Conservation (phyloP, 2,888 invertebrate genomes). For the Mesorhabditis belari region DNA sequence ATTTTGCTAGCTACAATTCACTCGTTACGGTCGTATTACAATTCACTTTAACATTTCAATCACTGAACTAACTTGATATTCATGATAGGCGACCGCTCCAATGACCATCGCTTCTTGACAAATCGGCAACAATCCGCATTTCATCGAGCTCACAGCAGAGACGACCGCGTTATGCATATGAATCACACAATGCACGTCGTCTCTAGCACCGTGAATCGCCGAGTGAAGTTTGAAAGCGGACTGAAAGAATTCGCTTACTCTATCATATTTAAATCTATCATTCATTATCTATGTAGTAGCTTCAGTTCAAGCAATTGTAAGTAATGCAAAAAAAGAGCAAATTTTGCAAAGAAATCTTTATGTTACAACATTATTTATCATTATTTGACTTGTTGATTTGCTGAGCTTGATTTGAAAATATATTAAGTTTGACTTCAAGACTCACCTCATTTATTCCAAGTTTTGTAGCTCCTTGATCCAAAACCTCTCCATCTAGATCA, state of each 20-base stretch:
- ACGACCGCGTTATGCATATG: conserved; percentile 83
- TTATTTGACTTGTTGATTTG: no score
- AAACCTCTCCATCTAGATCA: conserved; percentile 33
- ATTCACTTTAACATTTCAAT: no score
- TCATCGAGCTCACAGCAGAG: conserved; percentile 52
- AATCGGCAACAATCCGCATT: conserved; percentile 80
- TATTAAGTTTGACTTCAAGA: background rate
- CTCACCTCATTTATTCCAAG: conserved; percentile 40
- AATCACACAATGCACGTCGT: conserved; percentile 89
- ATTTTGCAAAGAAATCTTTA: no score
- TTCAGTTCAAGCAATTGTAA: background rate
- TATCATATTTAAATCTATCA: conserved; percentile 16
- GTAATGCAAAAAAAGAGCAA: background rate
- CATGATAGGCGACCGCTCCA: conserved; percentile 77
- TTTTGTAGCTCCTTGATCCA: conserved; percentile 41
- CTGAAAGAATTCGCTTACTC: no score
- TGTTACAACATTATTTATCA: no score
- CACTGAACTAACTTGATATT: conserved; percentile 60
- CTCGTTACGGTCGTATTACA: no score
- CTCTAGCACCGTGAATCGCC: conserved; percentile 90
- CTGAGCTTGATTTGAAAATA: background rate
- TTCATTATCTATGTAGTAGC: background rate
- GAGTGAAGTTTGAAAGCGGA: conserved; percentile 84
- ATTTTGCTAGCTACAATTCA: no score
- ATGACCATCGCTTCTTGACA: conserved; percentile 88